Evolutionary conservation across 2,797 vertebrate genomes (phyloP).

Genomic region (Lepus oiostolus): DNA sequence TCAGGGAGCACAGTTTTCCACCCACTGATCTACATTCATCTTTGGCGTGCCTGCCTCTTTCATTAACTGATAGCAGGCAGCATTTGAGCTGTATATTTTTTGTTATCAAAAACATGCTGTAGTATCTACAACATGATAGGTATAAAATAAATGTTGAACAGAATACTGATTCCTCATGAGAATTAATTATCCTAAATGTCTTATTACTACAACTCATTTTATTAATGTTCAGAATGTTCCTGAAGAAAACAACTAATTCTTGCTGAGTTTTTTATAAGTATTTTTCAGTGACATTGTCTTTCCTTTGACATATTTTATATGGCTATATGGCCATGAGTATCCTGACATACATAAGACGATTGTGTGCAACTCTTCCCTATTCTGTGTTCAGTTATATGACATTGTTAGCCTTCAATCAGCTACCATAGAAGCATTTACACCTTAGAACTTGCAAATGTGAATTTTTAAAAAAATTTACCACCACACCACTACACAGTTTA

Average conservation of each 20-base stretch:
- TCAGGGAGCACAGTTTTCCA: neutral
- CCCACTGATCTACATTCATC: neutral
- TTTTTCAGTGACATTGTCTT: slow-evolving; percentile 34
- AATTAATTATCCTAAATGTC: slow-evolving; percentile 31
- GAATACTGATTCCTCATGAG: slow-evolving; percentile 14
- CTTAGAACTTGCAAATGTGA: neutral
- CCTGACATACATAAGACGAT: neutral
- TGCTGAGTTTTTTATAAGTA: slow-evolving; percentile 35
- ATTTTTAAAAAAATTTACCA: neutral
- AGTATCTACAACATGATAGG: neutral
- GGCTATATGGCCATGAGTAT: neutral
- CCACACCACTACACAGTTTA: neutral
- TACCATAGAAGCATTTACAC: neutral
- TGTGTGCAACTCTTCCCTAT: neutral
- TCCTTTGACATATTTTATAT: slow-evolving; percentile 31
- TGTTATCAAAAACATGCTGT: neutral
- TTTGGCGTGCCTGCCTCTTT: neutral
- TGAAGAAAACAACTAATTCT: slow-evolving; percentile 19
- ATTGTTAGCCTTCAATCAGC: neutral
- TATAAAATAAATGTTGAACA: slow-evolving; percentile 49
- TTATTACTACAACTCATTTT: neutral
- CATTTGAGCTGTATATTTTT: slow-evolving; percentile 38
- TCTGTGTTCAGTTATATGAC: neutral
- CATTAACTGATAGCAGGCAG: neutral
- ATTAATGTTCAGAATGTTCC: slow-evolving; percentile 52